phyloP scores from a whole-genome alignment of 1,140 invertebrate species.

The Littorina saxatilis region DNA sequence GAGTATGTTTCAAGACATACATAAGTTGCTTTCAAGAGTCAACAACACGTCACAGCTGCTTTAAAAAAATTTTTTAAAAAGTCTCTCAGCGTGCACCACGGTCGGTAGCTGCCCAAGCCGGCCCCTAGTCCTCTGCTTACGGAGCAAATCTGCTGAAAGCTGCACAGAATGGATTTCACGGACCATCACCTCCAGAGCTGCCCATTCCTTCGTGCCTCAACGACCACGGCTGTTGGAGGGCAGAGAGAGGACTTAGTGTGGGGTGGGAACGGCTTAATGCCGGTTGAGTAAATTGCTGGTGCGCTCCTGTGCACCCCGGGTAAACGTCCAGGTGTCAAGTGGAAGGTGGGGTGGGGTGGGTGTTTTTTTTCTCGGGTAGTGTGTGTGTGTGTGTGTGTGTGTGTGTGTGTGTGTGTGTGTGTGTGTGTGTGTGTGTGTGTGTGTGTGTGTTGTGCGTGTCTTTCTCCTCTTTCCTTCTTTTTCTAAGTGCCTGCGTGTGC shows the following conservation, averaged over 20 bases:
- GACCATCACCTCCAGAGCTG: not conserved
- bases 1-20: too few species aligned
- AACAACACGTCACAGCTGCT: too few species aligned
- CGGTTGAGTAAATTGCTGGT: not conserved
- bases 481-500: too few species aligned
- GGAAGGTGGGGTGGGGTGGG: not conserved
- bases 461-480: not conserved
- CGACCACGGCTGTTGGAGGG: not conserved
- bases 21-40: too few species aligned
- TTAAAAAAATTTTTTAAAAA: too few species aligned
- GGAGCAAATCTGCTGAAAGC: slow-evolving; percentile 21
- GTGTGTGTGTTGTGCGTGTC: not conserved
- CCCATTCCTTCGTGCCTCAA: not conserved
- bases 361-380: not conserved
- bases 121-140: too few species aligned
- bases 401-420: not conserved
- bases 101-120: too few species aligned
- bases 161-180: slow-evolving; percentile 18
- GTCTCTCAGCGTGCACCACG: too few species aligned
- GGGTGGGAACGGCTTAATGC: not conserved
- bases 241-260: not conserved
- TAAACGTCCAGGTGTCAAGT: slow-evolving; percentile 23
- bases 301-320: not conserved
- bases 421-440: not conserved
- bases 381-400: too few species aligned